Base-by-base conservation (phyloP, 2,113 vertebrate genomes). In the Egretta garzetta region DNA sequence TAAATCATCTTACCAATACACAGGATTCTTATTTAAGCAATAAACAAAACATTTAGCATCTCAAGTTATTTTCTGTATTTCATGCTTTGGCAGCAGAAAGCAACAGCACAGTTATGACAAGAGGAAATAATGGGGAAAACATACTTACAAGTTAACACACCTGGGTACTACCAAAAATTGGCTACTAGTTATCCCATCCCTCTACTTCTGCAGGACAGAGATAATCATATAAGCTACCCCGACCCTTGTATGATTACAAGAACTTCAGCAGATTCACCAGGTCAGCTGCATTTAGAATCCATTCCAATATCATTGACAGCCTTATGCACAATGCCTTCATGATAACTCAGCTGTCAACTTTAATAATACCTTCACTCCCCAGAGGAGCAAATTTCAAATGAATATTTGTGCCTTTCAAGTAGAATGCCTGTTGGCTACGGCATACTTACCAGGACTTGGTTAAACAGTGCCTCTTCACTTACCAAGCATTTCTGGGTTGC, bases 1-100 rank as follows among this genome's bases (percentile, higher is more conserved):
- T 83, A 91, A 94, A 72, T 52, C 41, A 45, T 56, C 86, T 91
- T 70, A 89, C 33, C 93, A 88, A 92, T 32, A 87, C 18, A 63
- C 9, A 41, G 24, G 8, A 68, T 53, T 80, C 47, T 80, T 66
- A 50, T 37, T n/a, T 37, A 66, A 77, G 39, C 35, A 80, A 79
- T 53, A 91, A 93, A 89, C 24, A 93, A 95, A 94, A 82, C 52
- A 86, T 30, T 35, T 58, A 53, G 26, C 21, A 87, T 15, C 27
- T 82, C 49, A 19, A 7, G 6, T 33, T 75, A 37, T 68, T 91
- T 70, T 85, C n/a, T 52, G 2, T 23, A 63, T 93, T 45, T 70
- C 53, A 43, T 7, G 22, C n/a, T 67, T 12, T 55, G 19, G 26
- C 53, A 75, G 17, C 62, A 76, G n/a, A 82, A 84, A 81, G 35